Evolutionary conservation across 2,888 invertebrate genomes (phyloP).

Genomic region (Frankliniella fusca): DNA sequence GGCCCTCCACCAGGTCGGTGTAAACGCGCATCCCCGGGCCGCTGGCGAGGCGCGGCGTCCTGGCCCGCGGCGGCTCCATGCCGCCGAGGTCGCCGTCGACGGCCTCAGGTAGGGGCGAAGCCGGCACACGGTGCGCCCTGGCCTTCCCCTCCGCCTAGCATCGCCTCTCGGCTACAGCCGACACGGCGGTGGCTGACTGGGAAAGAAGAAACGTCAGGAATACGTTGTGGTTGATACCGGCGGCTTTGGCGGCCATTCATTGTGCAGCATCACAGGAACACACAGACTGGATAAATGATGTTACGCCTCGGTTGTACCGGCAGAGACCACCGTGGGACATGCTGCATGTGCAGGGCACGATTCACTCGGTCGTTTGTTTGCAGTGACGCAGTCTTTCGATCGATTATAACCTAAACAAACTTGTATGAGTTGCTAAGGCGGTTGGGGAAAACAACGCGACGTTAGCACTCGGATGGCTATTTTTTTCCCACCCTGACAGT

Average conservation of each 20-base stretch:
- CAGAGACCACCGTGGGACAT: not conserved
- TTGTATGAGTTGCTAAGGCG: not conserved
- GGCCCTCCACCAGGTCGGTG: not conserved
- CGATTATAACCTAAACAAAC: slow-evolving; percentile 7
- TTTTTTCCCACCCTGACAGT: not conserved
- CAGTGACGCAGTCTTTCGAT: not conserved
- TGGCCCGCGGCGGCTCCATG: not conserved
- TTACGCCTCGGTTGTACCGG: not conserved
- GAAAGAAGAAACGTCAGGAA: not conserved
- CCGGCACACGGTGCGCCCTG: not conserved
- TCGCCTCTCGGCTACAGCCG: not conserved
- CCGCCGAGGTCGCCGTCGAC: not conserved
- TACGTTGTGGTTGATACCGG: not conserved
- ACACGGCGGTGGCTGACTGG: not conserved
- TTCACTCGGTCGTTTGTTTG: too few species aligned
- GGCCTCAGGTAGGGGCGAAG: not conserved
- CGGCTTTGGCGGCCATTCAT: not conserved
- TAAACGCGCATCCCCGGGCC: slow-evolving; percentile 1
- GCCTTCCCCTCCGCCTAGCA: not conserved
- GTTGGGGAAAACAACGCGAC: not conserved
- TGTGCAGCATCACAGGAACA: not conserved
- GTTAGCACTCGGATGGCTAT: not conserved
- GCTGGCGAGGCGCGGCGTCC: not conserved
- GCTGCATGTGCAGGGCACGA: not conserved
- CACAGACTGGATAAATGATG: not conserved